A percentile compares a stretch with the other conserved stretches of the same genome.
These are phyloP conservation scores for Drosophila putrida DNA, from an alignment of 2,888 invertebrate species.

Conservation along the genomic window DNA sequence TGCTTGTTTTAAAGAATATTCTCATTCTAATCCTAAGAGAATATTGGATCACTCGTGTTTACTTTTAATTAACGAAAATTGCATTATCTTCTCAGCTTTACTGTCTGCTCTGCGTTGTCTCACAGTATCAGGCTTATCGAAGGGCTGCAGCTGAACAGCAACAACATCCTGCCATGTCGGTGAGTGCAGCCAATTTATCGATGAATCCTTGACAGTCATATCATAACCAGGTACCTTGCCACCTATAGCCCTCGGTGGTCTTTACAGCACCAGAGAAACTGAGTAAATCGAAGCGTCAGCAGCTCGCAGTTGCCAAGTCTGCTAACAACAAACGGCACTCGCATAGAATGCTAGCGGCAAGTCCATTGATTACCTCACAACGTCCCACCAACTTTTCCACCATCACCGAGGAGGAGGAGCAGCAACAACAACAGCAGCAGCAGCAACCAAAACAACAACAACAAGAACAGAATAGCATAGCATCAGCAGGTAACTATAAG, in stretches of 20 bases:
- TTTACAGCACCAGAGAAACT: constrained; percentile 58
- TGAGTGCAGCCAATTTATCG: constrained; percentile 69
- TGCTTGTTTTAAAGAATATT: too few species aligned
- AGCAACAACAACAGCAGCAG: constrained; percentile 55
- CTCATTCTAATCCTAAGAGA: too few species aligned
- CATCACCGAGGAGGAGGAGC: constrained; percentile 75
- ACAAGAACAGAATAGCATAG: constrained; percentile 43
- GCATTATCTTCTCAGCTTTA: constrained; percentile 88
- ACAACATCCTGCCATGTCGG: constrained; percentile 87
- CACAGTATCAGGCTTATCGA: constrained; percentile 93
- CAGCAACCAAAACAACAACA: constrained; percentile 59
- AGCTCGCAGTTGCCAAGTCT: constrained; percentile 18
- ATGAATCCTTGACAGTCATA: not conserved
- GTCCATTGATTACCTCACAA: constrained; percentile 72
- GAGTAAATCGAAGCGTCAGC: constrained; percentile 57
- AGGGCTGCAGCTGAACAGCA: constrained; percentile 83
- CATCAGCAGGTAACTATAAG: constrained; percentile 37
- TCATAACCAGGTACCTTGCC: too few species aligned
- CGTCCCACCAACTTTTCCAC: constrained; percentile 73
- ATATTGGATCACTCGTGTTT: too few species aligned
- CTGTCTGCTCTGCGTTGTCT: constrained; percentile 93
- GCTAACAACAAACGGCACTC: constrained; percentile 50
- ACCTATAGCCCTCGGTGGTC: constrained; percentile 60
- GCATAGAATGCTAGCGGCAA: constrained; percentile 60
- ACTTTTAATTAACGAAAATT: not conserved